phyloP scores from a whole-genome alignment of 2,888 invertebrate genomes.

The Orchesellides sinensis region DNA sequence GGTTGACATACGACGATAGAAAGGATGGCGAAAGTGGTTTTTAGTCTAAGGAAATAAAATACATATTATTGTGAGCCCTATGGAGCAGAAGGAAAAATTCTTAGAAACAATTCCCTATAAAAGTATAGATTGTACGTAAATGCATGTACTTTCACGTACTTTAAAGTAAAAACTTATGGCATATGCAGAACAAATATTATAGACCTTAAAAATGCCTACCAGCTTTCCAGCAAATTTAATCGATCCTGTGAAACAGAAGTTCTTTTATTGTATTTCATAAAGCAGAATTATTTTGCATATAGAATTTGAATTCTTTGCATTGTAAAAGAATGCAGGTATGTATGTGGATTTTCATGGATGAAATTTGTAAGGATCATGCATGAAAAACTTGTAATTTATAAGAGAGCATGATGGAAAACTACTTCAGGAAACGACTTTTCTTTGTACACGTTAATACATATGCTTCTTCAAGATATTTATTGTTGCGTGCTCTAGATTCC shows the following conservation, averaged over 20 bases:
- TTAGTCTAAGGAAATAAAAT: too few relatives aligned
- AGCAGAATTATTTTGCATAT: neutral
- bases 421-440: constrained; percentile 33
- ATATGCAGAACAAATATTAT: too few relatives aligned
- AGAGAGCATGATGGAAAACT: constrained; percentile 22
- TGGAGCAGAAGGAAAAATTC: constrained; percentile 15
- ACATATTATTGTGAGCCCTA: neutral
- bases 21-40: neutral
- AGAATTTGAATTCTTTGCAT: neutral
- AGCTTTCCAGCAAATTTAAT: neutral
- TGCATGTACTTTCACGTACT: too few relatives aligned
- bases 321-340: neutral
- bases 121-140: too few relatives aligned
- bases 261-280: too few relatives aligned
- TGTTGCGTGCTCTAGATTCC: neutral
- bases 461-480: constrained; percentile 16
- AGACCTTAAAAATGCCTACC: too few relatives aligned
- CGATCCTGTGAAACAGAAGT: neutral
- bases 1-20: too few relatives aligned
- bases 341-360: too few relatives aligned
- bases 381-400: constrained; percentile 29
- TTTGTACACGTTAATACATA: constrained; percentile 3
- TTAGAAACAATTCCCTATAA: too few relatives aligned
- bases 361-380: constrained; percentile 1
- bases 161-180: too few relatives aligned